Conservation (phyloP, 2,888 invertebrate species). For the Sinotaia quadrata region DNA sequence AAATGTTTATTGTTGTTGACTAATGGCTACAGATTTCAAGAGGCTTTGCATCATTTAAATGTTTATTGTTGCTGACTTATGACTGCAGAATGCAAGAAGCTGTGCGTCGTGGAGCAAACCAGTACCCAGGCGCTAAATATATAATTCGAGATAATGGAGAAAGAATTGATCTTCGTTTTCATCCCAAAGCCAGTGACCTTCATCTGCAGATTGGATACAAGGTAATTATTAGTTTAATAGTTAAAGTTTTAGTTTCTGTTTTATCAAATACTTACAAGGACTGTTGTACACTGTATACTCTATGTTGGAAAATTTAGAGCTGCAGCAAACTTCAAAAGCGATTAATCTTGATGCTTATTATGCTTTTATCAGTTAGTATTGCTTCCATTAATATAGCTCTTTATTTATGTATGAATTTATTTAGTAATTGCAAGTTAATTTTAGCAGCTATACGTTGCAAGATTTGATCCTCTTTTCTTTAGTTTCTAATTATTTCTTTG, state of each 20-base stretch:
- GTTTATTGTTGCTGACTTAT: too few species aligned
- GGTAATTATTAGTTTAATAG: constrained; percentile 39
- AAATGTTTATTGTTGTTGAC: too few species aligned
- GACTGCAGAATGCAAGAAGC: constrained; percentile 90
- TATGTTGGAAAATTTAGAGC: too few species aligned
- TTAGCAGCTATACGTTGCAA: too few species aligned
- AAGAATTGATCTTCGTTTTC: constrained; percentile 96
- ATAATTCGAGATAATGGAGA: constrained; percentile 99
- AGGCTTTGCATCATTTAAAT: neutral
- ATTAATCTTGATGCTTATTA: neutral
- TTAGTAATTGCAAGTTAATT: too few species aligned
- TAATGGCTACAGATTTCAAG: constrained; percentile 71
- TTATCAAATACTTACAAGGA: neutral
- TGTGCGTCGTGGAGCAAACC: constrained; percentile 95
- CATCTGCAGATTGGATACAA: constrained; percentile 72
- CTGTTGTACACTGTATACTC: too few species aligned
- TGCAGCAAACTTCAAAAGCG: neutral
- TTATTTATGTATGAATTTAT: too few species aligned
- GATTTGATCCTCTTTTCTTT: too few species aligned
- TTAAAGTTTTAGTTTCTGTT: neutral
- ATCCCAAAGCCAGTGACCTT: constrained; percentile 83
- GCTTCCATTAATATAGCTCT: too few species aligned
- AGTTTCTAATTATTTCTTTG: too few species aligned
- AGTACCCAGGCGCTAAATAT: constrained; percentile 99
- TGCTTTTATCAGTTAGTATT: too few species aligned